phyloP scores from a whole-genome alignment of 35 echinoderm and acorn worm species.

The Heliocidaris tuberculata region DNA sequence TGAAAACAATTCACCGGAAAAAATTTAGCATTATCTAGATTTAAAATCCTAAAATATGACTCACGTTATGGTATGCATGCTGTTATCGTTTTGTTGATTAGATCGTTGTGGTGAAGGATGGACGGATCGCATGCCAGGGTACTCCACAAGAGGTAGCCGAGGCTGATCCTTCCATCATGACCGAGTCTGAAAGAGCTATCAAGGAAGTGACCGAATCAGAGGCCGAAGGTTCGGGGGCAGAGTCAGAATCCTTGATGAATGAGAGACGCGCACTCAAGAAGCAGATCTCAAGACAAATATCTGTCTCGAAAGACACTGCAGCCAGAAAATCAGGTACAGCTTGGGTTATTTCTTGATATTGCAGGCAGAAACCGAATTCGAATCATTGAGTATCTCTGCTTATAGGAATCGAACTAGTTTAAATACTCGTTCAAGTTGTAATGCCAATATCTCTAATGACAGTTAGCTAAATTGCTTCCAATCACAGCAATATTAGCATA shows the following conservation, averaged over 20 bases:
- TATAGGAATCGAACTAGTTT: no score
- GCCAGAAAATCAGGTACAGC: conserved; percentile 15
- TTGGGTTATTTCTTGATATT: background rate
- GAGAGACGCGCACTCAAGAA: conserved; percentile 57
- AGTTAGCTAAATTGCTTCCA: no score
- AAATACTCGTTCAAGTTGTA: no score
- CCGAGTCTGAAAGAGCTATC: conserved; percentile 41
- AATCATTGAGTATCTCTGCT: background rate
- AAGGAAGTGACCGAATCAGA: conserved; percentile 46
- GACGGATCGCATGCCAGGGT: conserved; percentile 44
- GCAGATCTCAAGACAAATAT: conserved; percentile 48
- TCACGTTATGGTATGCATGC: no score
- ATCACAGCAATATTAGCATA: no score
- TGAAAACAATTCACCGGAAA: no score
- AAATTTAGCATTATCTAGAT: no score
- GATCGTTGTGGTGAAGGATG: conserved; percentile 72
- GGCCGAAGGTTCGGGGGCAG: conserved; percentile 22
- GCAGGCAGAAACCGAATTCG: no score
- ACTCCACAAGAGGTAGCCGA: conserved; percentile 57
- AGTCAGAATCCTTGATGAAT: conserved; percentile 45
- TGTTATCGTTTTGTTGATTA: background rate
- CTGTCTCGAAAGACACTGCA: background rate
- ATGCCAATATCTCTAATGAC: no score
- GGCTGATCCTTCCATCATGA: conserved; percentile 54
- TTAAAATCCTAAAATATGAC: no score